Percentiles rank a stretch among this genome's conserved stretches.
Conservation (phyloP, 2,797 vertebrate genomes). For the Phrynocephalus vlangalii region DNA sequence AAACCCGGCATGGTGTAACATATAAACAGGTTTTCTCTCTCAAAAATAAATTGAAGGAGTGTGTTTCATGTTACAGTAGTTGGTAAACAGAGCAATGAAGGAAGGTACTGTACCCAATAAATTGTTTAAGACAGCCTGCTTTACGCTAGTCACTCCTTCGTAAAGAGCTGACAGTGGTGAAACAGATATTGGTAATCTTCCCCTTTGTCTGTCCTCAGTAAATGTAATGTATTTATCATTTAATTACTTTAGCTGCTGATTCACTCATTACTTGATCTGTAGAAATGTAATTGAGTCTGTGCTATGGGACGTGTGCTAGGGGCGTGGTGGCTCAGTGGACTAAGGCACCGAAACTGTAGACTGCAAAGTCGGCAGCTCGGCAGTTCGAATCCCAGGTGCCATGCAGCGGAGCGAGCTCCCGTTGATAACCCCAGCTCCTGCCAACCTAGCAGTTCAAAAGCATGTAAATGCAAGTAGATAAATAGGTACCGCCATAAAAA, state of each 20-base stretch:
- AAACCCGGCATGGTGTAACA: not conserved
- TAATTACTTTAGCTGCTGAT: slow-evolving; percentile 68
- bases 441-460: too few relatives aligned
- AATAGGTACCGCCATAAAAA: too few relatives aligned
- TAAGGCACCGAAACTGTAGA: too few relatives aligned
- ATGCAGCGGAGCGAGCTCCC: too few relatives aligned
- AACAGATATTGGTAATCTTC: slow-evolving; percentile 45
- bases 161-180: slow-evolving; percentile 50
- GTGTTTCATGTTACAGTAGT: too few relatives aligned
- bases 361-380: too few relatives aligned
- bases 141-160: slow-evolving; percentile 35
- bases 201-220: slow-evolving; percentile 47
- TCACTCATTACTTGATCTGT: slow-evolving; percentile 55
- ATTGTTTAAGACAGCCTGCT: slow-evolving; percentile 30
- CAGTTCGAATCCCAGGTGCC: too few relatives aligned
- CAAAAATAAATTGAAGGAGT: not conserved
- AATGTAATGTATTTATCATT: slow-evolving; percentile 63
- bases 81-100: too few relatives aligned
- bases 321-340: too few relatives aligned
- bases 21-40: not conserved
- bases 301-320: slow-evolving; percentile 32
- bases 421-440: too few relatives aligned
- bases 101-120: too few relatives aligned
- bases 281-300: slow-evolving; percentile 60
- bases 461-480: too few relatives aligned